A percentile compares a stretch with the other conserved stretches of the same genome.
Evolutionary conservation across 2,888 invertebrate species (phyloP).

Genomic region (Odontocerum albicorne): DNA sequence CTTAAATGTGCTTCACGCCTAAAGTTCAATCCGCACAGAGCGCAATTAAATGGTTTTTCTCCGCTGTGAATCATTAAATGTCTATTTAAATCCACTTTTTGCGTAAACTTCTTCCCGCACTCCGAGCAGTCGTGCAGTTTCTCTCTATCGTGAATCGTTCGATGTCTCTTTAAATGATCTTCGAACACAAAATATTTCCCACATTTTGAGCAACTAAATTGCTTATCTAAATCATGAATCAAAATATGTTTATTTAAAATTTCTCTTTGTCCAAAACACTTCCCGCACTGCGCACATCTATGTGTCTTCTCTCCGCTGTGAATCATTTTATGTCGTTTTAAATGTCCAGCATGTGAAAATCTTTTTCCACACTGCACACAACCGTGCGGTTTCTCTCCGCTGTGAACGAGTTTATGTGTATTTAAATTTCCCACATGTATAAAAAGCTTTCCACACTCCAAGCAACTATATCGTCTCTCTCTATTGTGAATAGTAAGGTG

Average conservation of each 20-base stretch:
- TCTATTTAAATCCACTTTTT: constrained; percentile 4
- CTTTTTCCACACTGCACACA: background rate
- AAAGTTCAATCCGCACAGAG: background rate
- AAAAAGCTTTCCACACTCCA: too few relatives aligned
- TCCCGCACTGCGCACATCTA: constrained; percentile 6
- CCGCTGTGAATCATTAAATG: constrained; percentile 8
- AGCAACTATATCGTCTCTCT: too few relatives aligned
- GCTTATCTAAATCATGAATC: background rate
- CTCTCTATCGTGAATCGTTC: background rate
- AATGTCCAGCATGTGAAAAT: background rate
- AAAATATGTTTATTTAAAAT: background rate
- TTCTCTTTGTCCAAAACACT: background rate
- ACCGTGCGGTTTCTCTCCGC: too few relatives aligned
- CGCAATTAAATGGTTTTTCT: constrained; percentile 7
- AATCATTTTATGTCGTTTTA: constrained; percentile 5
- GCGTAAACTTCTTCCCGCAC: constrained; percentile 3
- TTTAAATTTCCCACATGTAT: too few relatives aligned
- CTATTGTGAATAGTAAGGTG: too few relatives aligned
- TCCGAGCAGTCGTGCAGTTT: background rate
- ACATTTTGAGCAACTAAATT: background rate
- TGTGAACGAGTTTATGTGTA: too few relatives aligned
- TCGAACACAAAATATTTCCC: background rate
- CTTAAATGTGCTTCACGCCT: too few relatives aligned
- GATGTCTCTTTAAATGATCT: background rate
- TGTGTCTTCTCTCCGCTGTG: constrained; percentile 4